Evolutionary conservation across 2,113 vertebrate genomes (phyloP).

Genomic region (Eurystomus gularis): DNA sequence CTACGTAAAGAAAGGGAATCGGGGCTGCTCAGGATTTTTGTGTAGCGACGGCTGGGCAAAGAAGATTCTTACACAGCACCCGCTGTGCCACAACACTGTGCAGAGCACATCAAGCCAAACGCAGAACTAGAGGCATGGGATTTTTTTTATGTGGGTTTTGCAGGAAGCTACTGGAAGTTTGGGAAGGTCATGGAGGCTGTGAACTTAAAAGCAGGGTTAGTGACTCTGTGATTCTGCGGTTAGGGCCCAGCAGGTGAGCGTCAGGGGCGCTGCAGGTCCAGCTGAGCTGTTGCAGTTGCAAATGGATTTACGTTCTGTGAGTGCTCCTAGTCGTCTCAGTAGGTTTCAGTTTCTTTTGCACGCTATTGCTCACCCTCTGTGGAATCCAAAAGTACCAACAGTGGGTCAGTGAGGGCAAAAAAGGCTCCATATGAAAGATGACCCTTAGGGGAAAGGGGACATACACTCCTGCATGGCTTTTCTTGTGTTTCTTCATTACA

Average conservation of each 20-base stretch:
- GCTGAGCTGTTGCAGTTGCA: background rate
- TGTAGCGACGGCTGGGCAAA: background rate
- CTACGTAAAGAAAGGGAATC: background rate
- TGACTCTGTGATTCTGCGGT: no score
- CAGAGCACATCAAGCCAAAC: background rate
- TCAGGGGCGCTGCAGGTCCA: background rate
- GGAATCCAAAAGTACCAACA: background rate
- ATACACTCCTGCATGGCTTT: background rate
- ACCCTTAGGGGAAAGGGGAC: background rate
- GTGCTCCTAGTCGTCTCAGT: rapidly evolving
- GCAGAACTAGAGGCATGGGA: background rate
- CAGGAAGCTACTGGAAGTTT: background rate
- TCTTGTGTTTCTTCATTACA: background rate
- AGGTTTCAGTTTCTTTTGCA: background rate
- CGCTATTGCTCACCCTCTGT: rapidly evolving
- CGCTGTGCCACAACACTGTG: background rate
- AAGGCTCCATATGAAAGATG: background rate
- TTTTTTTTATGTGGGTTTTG: background rate
- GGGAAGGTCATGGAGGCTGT: background rate
- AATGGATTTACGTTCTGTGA: background rate
- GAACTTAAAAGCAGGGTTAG: no score
- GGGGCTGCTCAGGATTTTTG: background rate
- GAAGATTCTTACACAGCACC: background rate
- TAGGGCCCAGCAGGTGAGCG: background rate
- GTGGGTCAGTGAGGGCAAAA: background rate